These are phyloP conservation scores for Coregonus suidteri DNA, from an alignment of 2,797 vertebrate genomes.

Conservation along the genomic window DNA sequence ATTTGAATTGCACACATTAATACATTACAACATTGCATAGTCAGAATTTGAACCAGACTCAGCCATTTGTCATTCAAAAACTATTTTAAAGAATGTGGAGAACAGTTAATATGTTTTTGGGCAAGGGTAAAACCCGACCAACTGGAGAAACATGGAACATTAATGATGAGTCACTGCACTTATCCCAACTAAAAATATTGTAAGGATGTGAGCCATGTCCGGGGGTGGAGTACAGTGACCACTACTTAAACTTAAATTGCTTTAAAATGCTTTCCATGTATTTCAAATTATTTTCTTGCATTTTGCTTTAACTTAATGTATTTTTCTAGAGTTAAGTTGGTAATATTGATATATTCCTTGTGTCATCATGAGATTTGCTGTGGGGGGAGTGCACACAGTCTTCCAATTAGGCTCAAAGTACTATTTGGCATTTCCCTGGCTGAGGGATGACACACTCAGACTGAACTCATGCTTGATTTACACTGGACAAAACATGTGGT, in stretches of 20 bases:
- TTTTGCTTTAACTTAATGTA: neutral
- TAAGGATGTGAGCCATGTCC: neutral
- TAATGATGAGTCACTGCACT: neutral
- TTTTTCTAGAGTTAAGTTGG: neutral
- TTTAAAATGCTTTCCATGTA: too few relatives aligned
- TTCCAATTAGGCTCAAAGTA: conserved; percentile 60
- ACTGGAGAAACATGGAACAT: neutral
- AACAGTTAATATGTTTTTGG: neutral
- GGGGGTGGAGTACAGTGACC: neutral
- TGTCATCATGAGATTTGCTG: conserved; percentile 28
- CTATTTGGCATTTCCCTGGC: conserved; percentile 53
- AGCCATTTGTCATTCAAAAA: conserved; percentile 2
- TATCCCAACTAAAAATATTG: neutral
- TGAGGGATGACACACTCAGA: conserved; percentile 45
- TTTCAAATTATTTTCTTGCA: neutral
- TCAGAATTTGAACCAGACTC: neutral
- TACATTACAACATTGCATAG: conserved; percentile 21
- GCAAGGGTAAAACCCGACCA: neutral
- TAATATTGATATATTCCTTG: conserved; percentile 3
- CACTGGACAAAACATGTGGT: conserved; percentile 40
- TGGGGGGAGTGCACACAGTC: conserved; percentile 43
- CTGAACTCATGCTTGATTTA: conserved; percentile 57
- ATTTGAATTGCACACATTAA: neutral
- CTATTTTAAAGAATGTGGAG: neutral
- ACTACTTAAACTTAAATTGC: too few relatives aligned